Conservation (phyloP, 1,140 invertebrate species). For the Pogonus chalceus region DNA sequence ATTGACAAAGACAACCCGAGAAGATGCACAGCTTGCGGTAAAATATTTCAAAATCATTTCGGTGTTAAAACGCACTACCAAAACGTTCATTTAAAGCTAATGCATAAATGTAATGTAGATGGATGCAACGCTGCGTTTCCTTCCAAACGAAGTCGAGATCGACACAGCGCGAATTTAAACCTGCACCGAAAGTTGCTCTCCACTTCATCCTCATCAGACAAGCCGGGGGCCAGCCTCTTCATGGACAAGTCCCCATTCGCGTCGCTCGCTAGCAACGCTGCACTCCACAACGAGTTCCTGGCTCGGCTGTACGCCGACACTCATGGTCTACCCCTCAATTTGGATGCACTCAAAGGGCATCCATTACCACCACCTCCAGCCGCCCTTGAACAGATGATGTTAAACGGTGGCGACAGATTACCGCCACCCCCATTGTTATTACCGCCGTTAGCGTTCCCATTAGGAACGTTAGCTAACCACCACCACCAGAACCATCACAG, state of each 20-base stretch:
- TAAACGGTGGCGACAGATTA: slow-evolving; percentile 38
- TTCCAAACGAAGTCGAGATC: slow-evolving; percentile 85
- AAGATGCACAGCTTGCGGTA: slow-evolving; percentile 83
- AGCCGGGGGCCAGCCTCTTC: slow-evolving; percentile 27
- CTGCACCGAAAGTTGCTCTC: slow-evolving; percentile 81
- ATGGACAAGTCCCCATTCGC: slow-evolving; percentile 37
- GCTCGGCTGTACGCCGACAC: slow-evolving; percentile 72
- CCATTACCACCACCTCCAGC: slow-evolving; percentile 32
- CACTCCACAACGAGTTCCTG: slow-evolving; percentile 66
- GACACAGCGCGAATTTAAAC: slow-evolving; percentile 87
- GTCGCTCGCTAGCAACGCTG: slow-evolving; percentile 39
- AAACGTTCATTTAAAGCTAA: slow-evolving; percentile 89
- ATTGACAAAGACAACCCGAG: slow-evolving; percentile 70
- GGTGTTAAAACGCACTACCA: slow-evolving; percentile 93
- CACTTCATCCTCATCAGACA: slow-evolving; percentile 47
- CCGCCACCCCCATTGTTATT: slow-evolving; percentile 38
- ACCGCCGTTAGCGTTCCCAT: slow-evolving; percentile 36
- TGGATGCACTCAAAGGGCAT: slow-evolving; percentile 42
- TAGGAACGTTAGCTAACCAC: slow-evolving; percentile 34
- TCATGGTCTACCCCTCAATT: slow-evolving; percentile 40
- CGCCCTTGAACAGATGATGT: slow-evolving; percentile 32
- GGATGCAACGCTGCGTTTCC: slow-evolving; percentile 94
- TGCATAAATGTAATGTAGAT: slow-evolving; percentile 92
- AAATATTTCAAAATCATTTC: slow-evolving; percentile 90
- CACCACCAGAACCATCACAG: slow-evolving; percentile 23